Evolutionary conservation across 2,113 vertebrate species (phyloP).

Genomic region (Erythrocercus mccallii): DNA sequence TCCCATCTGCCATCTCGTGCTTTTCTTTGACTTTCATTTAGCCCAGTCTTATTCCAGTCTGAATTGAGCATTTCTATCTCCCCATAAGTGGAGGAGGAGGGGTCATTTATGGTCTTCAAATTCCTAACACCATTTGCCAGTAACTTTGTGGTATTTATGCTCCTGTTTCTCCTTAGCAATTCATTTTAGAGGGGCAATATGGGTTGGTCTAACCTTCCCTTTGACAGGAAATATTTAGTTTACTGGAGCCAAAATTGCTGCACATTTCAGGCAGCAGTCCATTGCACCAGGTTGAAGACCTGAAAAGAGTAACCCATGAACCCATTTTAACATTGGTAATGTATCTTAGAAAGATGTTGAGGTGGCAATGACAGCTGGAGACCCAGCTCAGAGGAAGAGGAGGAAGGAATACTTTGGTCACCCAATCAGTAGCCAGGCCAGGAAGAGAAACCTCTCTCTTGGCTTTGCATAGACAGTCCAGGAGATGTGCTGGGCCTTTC

Average conservation of each 20-base stretch:
- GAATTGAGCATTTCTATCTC: background rate
- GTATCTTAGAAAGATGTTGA: fast-evolving
- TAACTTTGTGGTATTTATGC: background rate
- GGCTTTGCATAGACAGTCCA: too few relatives aligned
- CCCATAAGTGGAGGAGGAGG: background rate
- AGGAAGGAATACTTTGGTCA: background rate
- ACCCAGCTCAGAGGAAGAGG: background rate
- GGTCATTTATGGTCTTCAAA: background rate
- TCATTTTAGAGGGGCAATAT: background rate
- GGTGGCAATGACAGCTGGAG: background rate
- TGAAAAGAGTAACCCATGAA: background rate
- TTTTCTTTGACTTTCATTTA: background rate
- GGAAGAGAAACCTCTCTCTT: background rate
- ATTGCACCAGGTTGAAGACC: background rate
- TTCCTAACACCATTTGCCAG: background rate
- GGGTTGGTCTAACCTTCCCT: background rate
- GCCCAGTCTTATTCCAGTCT: background rate
- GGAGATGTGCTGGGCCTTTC: background rate
- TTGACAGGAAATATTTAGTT: background rate
- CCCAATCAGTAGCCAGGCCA: fast-evolving
- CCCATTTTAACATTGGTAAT: background rate
- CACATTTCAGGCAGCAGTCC: background rate
- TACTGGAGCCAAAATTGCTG: background rate
- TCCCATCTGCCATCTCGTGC: background rate
- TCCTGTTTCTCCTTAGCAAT: background rate